Evolutionary conservation across 1,140 invertebrate genomes (phyloP).

Genomic region (Pogonomyrmex barbatus): DNA sequence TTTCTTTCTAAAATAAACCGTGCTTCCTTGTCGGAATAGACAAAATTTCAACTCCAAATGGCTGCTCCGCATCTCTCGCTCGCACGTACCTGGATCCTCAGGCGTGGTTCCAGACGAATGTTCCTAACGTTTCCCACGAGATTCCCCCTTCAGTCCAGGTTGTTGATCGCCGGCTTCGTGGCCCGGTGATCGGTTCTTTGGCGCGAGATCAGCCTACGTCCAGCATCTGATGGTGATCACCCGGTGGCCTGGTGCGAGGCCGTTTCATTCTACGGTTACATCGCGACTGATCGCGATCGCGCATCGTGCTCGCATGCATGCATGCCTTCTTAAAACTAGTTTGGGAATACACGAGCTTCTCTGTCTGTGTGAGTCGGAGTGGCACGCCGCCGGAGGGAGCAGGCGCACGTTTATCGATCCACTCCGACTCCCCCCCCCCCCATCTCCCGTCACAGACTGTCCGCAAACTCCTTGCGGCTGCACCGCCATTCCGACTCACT

Average conservation of each 20-base stretch:
- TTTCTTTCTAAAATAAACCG: not conserved
- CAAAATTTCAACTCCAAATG: not conserved
- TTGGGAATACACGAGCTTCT: slow-evolving; percentile 58
- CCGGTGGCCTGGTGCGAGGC: slow-evolving; percentile 82
- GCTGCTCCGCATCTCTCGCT: not conserved
- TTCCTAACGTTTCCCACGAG: slow-evolving; percentile 29
- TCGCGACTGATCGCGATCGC: slow-evolving; percentile 83
- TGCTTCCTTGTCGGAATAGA: not conserved
- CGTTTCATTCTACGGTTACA: slow-evolving; percentile 85
- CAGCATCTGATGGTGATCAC: slow-evolving; percentile 80
- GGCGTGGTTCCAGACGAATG: slow-evolving; percentile 31
- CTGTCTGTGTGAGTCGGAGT: slow-evolving; percentile 75
- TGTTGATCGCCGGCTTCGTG: slow-evolving; percentile 31
- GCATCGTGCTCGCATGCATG: slow-evolving; percentile 69
- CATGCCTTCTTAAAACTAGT: slow-evolving; percentile 78
- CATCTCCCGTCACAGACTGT: not conserved
- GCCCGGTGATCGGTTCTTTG: slow-evolving; percentile 44
- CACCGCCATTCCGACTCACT: not conserved
- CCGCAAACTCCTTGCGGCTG: not conserved
- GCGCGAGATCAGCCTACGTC: slow-evolving; percentile 74
- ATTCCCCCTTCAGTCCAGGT: slow-evolving; percentile 31
- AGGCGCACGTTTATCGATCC: slow-evolving; percentile 80
- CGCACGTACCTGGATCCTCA: slow-evolving; percentile 53
- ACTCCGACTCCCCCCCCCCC: slow-evolving; percentile 23
- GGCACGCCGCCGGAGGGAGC: slow-evolving; percentile 44